Evolutionary conservation across 2,888 invertebrate genomes (phyloP).

Genomic region (Apodemia duryi): DNA sequence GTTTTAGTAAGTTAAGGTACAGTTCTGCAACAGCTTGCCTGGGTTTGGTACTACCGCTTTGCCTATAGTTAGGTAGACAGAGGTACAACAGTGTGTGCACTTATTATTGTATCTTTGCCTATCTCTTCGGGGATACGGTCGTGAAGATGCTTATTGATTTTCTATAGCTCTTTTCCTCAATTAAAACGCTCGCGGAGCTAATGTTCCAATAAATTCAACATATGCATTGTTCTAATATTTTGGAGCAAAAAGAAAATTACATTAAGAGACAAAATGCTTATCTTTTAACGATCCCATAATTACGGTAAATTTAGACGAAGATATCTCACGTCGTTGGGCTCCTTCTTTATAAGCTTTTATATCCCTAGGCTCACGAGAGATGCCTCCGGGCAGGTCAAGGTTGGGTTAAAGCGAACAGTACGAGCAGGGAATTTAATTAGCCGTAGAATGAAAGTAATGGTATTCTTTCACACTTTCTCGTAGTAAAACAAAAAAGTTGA

Average conservation of each 20-base stretch:
- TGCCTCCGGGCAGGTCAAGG: slow-evolving; percentile 9
- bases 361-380: not conserved
- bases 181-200: too few relatives aligned
- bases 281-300: not conserved
- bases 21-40: too few relatives aligned
- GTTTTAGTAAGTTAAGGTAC: too few relatives aligned
- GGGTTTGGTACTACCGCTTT: too few relatives aligned
- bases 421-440: slow-evolving; percentile 5
- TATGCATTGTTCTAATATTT: not conserved
- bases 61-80: too few relatives aligned
- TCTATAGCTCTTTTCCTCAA: too few relatives aligned
- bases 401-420: not conserved
- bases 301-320: not conserved
- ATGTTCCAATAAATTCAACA: too few relatives aligned
- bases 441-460: not conserved
- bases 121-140: too few relatives aligned
- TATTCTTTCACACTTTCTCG: slow-evolving; percentile 8
- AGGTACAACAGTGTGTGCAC: too few relatives aligned
- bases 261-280: not conserved
- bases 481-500: not conserved
- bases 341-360: slow-evolving; percentile 11
- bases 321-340: slow-evolving; percentile 5
- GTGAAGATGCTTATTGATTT: too few relatives aligned
- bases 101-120: too few relatives aligned
- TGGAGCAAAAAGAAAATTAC: not conserved